phyloP scores from a whole-genome alignment of 2,888 invertebrate species.

The Homarus gammarus region DNA sequence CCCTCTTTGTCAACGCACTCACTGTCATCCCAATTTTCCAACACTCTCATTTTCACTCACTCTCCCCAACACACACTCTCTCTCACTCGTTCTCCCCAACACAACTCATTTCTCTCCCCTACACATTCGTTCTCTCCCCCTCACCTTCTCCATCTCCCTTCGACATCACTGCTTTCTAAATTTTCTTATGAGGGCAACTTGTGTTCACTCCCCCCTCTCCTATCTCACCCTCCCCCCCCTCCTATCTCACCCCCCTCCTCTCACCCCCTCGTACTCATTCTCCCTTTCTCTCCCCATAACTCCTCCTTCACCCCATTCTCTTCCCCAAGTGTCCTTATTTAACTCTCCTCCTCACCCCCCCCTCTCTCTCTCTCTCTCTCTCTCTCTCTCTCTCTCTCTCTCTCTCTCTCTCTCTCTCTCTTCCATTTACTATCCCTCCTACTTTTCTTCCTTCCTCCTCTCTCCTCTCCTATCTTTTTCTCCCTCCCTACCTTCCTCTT shows the following conservation, averaged over 20 bases:
- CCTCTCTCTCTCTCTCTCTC: not conserved
- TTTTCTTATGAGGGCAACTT: too few species aligned
- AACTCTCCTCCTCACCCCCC: not conserved
- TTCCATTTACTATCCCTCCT: not conserved
- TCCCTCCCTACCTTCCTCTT: constrained; percentile 3
- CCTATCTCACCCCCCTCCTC: not conserved
- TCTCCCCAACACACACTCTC: not conserved
- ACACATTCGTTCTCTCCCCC: not conserved
- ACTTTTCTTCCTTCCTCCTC: not conserved
- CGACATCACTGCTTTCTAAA: not conserved
- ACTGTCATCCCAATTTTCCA: too few species aligned
- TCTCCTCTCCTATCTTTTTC: not conserved
- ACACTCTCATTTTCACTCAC: not conserved
- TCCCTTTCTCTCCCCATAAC: not conserved
- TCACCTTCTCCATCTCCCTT: not conserved
- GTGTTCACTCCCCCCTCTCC: too few species aligned
- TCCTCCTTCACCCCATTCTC: not conserved
- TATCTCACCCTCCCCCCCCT: not conserved
- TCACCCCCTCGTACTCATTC: too few species aligned
- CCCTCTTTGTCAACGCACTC: too few species aligned
- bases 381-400: not conserved
- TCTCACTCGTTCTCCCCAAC: not conserved
- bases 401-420: constrained; percentile 6
- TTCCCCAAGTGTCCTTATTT: not conserved
- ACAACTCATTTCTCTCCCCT: not conserved